Evolutionary conservation across 2,113 vertebrate genomes (phyloP), one percentile per base, ranked within the genome.

Genomic region (Pycnonotus jocosus): DNA sequence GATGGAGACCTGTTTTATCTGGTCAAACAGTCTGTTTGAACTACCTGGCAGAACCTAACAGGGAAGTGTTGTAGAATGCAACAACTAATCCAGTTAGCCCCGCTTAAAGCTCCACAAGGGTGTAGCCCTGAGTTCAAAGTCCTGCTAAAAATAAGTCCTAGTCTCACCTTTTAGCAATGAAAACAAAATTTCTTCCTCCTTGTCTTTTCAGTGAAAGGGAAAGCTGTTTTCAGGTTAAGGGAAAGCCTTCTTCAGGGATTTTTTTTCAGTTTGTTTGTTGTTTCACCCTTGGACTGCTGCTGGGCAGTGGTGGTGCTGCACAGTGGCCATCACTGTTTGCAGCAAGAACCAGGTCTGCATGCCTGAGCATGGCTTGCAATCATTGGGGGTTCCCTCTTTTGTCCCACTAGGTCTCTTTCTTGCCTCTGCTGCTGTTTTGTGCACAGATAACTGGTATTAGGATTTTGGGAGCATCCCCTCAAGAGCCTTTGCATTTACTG

Each of bases 131-230:
- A 85, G 40, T 57, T 57, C 31, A 35, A 69, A 73, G 62, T 77
- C 74, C 79, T 70, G 45, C 42, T 92, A 77, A 93, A 88, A 90
- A 44, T 88, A 88, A 94, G 21, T 48, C 11, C 44, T 40, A 16
- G 21, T 82, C 48, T 90, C 56, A 76, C 22, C 53, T 85, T 74
- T 65, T 33, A 69, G 23, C 62, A 65, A 48, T 9, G 5, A 61
- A 84, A 76, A 21, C 5, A 57, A n/a, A 79, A 60, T 61, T 64
- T 37, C 6, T 70, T 53, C 47, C 11, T 71, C 19, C 13, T 68
- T 60, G 3, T 48, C 51, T 64, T 7, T 23, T n/a, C 28, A 50
- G 22, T 38, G 38, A 71, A 79, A 84, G 38, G 13, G 27, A 70
- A 77, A 81, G 9, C 4, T 76, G 10, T 50, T 88, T 83, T 73